Conservation (phyloP, 64 coral and sea anemone species). For the Montipora cactus region DNA sequence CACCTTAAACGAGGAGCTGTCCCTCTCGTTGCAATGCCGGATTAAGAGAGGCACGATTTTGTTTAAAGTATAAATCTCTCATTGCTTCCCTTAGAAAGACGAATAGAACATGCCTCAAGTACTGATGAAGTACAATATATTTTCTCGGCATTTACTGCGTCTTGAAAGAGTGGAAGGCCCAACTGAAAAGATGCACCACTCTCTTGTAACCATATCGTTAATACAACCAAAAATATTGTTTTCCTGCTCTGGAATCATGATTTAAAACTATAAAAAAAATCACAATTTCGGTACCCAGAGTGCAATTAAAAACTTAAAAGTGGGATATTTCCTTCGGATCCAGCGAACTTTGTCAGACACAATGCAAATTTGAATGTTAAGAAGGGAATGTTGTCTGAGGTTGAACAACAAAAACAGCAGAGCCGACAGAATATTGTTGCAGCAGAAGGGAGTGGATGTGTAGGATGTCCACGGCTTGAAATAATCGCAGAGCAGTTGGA, state of each 20-base stretch:
- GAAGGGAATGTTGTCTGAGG: background rate
- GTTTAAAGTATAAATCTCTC: background rate
- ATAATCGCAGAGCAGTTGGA: conserved; percentile 32
- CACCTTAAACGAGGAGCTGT: no score
- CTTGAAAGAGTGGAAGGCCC: conserved; percentile 11
- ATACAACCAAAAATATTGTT: no score
- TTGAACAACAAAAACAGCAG: conserved; percentile 11
- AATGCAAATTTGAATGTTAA: no score
- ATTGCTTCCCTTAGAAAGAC: background rate
- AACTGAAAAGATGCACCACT: conserved; percentile 25
- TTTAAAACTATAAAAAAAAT: no score
- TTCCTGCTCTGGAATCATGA: no score
- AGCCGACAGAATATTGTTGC: background rate
- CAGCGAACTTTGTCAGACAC: no score
- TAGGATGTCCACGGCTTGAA: conserved; percentile 28
- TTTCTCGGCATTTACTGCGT: conserved; percentile 25
- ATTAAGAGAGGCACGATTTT: background rate
- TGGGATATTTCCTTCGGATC: no score
- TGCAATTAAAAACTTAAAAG: no score
- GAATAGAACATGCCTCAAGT: conserved; percentile 13
- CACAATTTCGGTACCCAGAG: no score
- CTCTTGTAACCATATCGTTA: conserved; percentile 24
- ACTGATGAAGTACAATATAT: conserved; percentile 20
- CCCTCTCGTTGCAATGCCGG: background rate
- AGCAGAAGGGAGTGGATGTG: conserved; percentile 23